Evolutionary conservation across 2,888 invertebrate genomes (phyloP).

Genomic region (Andrena camellia): DNA sequence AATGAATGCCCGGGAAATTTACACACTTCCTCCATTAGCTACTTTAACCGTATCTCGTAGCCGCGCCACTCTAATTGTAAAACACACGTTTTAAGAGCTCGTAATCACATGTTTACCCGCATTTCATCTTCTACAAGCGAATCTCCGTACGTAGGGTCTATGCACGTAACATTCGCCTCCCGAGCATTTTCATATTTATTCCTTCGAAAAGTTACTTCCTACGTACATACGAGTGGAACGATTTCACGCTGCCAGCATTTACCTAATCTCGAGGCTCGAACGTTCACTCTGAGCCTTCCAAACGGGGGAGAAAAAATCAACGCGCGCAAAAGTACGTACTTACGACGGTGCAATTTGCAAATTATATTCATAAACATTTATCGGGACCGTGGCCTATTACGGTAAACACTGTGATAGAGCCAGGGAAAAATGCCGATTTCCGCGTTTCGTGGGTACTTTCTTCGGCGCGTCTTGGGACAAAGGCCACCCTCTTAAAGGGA

Average conservation of each 20-base stretch:
- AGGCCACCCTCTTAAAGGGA: constrained; percentile 2
- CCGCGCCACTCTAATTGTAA: background rate
- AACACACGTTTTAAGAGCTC: constrained; percentile 2
- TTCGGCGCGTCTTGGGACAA: background rate
- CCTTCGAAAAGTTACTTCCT: background rate
- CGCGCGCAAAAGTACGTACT: background rate
- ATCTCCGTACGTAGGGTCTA: background rate
- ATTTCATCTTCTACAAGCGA: background rate
- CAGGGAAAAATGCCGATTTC: constrained; percentile 29
- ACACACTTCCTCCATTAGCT: constrained; percentile 46
- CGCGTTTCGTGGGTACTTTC: constrained; percentile 31
- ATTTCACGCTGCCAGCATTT: constrained; percentile 34
- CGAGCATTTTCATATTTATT: background rate
- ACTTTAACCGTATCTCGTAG: constrained; percentile 30
- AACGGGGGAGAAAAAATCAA: background rate
- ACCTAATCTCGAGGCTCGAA: constrained; percentile 21
- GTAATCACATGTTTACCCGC: background rate
- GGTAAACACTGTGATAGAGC: constrained; percentile 41
- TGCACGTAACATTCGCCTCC: background rate
- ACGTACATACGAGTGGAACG: constrained; percentile 1
- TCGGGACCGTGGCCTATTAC: constrained; percentile 28
- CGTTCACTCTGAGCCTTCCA: background rate
- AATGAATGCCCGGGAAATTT: constrained; percentile 52
- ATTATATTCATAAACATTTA: constrained; percentile 43
- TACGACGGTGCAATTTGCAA: constrained; percentile 34